phyloP scores from a whole-genome alignment of 2,888 invertebrate genomes.

The Mimas tiliae region DNA sequence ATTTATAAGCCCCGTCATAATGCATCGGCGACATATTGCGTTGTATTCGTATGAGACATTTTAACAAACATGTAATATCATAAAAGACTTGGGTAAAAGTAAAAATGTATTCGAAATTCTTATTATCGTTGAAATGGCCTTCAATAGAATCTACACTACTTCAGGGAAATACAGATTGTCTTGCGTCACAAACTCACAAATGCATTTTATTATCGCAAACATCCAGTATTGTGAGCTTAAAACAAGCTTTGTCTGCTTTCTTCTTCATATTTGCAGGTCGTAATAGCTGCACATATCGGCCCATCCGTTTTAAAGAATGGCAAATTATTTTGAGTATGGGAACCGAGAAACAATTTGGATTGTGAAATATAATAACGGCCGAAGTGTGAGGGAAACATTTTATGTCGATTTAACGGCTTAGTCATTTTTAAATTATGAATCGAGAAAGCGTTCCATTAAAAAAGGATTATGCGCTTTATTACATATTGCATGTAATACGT shows the following conservation, averaged over 20 bases:
- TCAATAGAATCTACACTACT: background rate
- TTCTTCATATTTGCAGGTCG: background rate
- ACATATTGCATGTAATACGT: slow-evolving; percentile 15
- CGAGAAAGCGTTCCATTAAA: slow-evolving; percentile 16
- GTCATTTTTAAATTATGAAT: slow-evolving; percentile 17
- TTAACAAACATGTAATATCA: background rate
- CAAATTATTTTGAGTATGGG: slow-evolving; percentile 13
- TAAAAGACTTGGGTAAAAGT: background rate
- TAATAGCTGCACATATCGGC: background rate
- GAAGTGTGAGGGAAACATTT: slow-evolving; percentile 15
- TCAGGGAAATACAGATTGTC: background rate
- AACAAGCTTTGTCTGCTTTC: background rate
- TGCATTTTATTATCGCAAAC: background rate
- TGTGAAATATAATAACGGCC: slow-evolving; percentile 12
- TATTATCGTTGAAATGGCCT: background rate
- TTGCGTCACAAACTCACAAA: background rate
- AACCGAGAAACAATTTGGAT: slow-evolving; percentile 12
- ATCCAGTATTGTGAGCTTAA: background rate
- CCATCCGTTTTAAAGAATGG: slow-evolving; percentile 18
- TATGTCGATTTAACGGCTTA: background rate
- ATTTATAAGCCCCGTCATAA: too few species aligned
- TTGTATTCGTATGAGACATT: background rate
- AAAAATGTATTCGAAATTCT: background rate
- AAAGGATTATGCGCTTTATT: slow-evolving; percentile 7
- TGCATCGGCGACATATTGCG: too few species aligned